These are phyloP conservation scores for Nymphalis io DNA, from an alignment of 1,140 invertebrate genomes.

Conservation along the genomic window DNA sequence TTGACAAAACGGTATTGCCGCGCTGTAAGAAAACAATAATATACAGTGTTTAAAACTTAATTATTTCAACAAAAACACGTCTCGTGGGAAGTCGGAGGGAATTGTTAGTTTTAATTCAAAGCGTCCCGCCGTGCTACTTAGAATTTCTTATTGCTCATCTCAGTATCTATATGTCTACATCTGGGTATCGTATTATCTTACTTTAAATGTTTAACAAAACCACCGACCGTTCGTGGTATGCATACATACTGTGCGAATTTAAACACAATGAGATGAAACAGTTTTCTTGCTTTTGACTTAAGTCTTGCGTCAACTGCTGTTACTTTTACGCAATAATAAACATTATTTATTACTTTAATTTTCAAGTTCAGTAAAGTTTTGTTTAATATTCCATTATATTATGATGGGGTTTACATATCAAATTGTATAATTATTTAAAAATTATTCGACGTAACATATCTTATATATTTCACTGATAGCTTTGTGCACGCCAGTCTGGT, in stretches of 20 bases:
- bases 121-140: slow-evolving; percentile 29
- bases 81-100: slow-evolving; percentile 18
- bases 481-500: too few relatives aligned
- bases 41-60: slow-evolving; percentile 34
- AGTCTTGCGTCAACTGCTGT: neutral
- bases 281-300: slow-evolving; percentile 23
- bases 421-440: too few relatives aligned
- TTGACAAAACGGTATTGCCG: slow-evolving; percentile 2
- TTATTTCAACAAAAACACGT: slow-evolving; percentile 26
- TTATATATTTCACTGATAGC: too few relatives aligned
- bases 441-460: too few relatives aligned
- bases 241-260: slow-evolving; percentile 32
- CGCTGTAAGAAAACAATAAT: slow-evolving; percentile 19
- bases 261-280: slow-evolving; percentile 30
- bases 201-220: slow-evolving; percentile 33
- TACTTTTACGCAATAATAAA: neutral
- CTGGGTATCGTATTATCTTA: slow-evolving; percentile 22
- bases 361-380: neutral
- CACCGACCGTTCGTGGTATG: slow-evolving; percentile 26
- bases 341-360: neutral
- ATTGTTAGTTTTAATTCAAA: slow-evolving; percentile 38
- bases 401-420: too few relatives aligned
- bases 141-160: slow-evolving; percentile 34
- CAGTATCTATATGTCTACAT: slow-evolving; percentile 31
- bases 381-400: too few relatives aligned